Percentiles rank a stretch among this genome's conserved stretches.
Evolutionary conservation across 2,797 vertebrate species (phyloP).

Genomic region (Gallinago stenura): DNA sequence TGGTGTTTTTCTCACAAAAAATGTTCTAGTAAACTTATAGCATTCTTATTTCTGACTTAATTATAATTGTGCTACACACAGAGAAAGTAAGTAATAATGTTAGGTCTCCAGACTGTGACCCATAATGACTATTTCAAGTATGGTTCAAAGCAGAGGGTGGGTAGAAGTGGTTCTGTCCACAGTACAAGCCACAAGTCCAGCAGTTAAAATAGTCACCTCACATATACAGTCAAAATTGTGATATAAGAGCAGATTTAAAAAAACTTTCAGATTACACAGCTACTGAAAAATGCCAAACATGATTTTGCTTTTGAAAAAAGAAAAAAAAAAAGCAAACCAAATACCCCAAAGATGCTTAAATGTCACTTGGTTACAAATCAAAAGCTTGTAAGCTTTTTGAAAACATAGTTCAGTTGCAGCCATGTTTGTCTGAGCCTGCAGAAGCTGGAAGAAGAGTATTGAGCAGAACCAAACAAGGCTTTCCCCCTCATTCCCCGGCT

Average conservation of each 20-base stretch:
- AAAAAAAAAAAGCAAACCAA: background rate
- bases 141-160: background rate
- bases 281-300: background rate
- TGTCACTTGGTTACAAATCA: background rate
- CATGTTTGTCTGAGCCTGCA: background rate
- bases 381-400: background rate
- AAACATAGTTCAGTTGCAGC: background rate
- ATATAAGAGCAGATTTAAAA: background rate
- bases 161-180: background rate
- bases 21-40: too few relatives aligned
- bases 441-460: background rate
- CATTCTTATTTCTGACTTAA: background rate
- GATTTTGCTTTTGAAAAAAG: background rate
- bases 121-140: background rate
- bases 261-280: accelerated
- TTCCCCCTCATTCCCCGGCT: too few relatives aligned
- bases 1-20: background rate
- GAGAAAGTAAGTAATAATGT: background rate
- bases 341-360: accelerated
- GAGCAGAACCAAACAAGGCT: background rate
- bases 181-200: background rate
- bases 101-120: background rate
- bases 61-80: background rate
- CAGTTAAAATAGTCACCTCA: background rate
- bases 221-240: background rate